Percentiles rank a stretch among this genome's conserved stretches.
These are phyloP conservation scores for Cettia cetti DNA, from an alignment of 2,113 vertebrate genomes.

Conservation along the genomic window DNA sequence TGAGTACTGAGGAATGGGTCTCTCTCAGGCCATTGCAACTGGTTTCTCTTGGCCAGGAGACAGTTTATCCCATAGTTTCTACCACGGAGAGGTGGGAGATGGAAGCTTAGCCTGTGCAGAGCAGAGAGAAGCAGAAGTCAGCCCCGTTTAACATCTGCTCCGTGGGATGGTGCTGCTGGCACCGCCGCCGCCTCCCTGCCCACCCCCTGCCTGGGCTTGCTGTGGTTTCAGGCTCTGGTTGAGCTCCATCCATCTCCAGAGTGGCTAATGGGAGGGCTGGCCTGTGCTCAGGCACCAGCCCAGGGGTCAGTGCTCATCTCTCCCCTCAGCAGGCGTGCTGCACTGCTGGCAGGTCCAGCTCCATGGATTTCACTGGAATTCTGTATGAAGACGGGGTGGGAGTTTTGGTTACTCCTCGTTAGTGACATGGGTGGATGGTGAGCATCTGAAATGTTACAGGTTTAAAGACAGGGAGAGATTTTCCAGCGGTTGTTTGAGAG, in stretches of 20 bases:
- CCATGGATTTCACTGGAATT: not conserved
- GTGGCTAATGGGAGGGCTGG: not conserved
- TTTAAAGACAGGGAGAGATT: not conserved
- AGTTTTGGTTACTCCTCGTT: not conserved
- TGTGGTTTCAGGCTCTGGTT: not conserved
- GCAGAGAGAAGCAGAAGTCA: not conserved
- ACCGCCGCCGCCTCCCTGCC: accelerated
- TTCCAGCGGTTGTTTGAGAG: not conserved
- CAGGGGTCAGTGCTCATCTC: not conserved
- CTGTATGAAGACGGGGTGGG: not conserved
- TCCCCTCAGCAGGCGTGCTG: not conserved
- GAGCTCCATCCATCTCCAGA: not conserved
- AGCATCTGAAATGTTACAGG: not conserved
- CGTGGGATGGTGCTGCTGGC: not conserved
- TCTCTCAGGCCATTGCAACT: not conserved
- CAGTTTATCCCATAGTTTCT: not conserved
- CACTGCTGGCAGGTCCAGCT: not conserved
- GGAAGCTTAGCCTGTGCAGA: not conserved
- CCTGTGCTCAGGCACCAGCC: not conserved
- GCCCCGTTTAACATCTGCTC: not conserved
- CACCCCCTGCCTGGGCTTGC: accelerated
- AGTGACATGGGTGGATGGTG: not conserved
- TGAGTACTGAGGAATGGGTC: not conserved
- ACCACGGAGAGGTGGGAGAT: not conserved
- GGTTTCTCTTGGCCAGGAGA: not conserved